These are phyloP conservation scores for Melanerpes formicivorus DNA, from an alignment of 2,113 vertebrate species.

Conservation along the genomic window DNA sequence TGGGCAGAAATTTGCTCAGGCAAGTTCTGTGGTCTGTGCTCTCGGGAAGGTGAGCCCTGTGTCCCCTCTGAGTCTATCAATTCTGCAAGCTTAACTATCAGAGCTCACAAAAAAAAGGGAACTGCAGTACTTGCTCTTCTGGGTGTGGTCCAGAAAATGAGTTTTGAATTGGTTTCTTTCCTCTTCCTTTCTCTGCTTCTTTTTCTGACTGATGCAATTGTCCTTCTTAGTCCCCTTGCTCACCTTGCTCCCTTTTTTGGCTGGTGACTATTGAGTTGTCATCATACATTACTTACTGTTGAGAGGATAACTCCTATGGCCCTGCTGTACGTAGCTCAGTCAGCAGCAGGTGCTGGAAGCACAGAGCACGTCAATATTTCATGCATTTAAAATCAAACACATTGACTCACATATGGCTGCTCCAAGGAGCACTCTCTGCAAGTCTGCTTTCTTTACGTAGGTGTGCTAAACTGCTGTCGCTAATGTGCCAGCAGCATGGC, in stretches of 20 bases:
- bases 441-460: not conserved
- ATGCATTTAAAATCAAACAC: slow-evolving; percentile 47
- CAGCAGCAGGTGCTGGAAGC: slow-evolving; percentile 54
- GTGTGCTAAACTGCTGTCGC: not conserved
- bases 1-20: not conserved
- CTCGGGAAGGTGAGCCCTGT: not conserved
- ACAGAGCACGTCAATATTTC: slow-evolving; percentile 47
- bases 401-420: slow-evolving; percentile 12
- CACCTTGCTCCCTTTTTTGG: not conserved
- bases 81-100: not conserved
- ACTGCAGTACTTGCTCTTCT: not conserved
- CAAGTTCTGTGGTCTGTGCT: not conserved
- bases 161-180: not conserved
- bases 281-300: slow-evolving; percentile 55
- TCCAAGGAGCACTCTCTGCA: not conserved
- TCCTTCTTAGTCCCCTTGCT: slow-evolving; percentile 17
- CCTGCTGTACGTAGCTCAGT: not conserved
- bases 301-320: slow-evolving; percentile 26
- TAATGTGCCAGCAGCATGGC: not conserved
- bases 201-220: slow-evolving; percentile 6
- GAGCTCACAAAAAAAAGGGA: not conserved
- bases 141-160: accelerated
- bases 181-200: not conserved
- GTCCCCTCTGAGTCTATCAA: accelerated
- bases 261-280: slow-evolving; percentile 29